Percentiles rank a stretch among this genome's conserved stretches.
Conservation (phyloP, 2,113 vertebrate species). For the Promerops cafer region DNA sequence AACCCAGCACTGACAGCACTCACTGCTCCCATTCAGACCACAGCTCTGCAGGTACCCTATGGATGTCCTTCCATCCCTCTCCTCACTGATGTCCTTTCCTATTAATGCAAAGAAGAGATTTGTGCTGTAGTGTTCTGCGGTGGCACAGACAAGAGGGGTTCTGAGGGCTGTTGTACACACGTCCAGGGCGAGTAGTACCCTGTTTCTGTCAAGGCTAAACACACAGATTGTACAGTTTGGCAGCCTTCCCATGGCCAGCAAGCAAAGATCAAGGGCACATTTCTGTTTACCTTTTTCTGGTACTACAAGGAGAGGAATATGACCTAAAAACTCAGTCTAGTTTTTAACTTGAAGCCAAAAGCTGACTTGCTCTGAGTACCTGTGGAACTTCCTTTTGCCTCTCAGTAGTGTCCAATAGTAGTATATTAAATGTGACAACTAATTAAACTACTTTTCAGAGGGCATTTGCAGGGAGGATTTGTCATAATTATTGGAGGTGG, state of each 20-base stretch:
- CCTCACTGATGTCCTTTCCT: background rate
- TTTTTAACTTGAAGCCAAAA: constrained; percentile 10
- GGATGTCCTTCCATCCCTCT: background rate
- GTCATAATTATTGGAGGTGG: background rate
- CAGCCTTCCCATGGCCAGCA: constrained; percentile 8
- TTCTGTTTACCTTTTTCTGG: constrained; percentile 16
- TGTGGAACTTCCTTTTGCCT: background rate
- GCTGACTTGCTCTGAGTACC: background rate
- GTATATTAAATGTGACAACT: background rate
- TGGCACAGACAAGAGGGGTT: background rate
- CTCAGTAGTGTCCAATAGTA: background rate
- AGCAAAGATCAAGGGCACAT: constrained; percentile 24
- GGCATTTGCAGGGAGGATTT: background rate
- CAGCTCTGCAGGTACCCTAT: constrained; percentile 85
- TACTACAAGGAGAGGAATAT: background rate
- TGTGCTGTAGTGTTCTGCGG: background rate
- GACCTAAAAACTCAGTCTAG: background rate
- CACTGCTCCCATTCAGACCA: constrained; percentile 88
- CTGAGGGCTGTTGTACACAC: background rate
- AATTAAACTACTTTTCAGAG: background rate
- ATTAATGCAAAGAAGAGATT: background rate
- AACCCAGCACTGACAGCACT: constrained; percentile 86
- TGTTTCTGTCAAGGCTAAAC: constrained; percentile 27
- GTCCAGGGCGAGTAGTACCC: background rate
- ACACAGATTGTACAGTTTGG: background rate